Base-by-base conservation (phyloP, 2,797 vertebrate species). In the Labroides dimidiatus region DNA sequence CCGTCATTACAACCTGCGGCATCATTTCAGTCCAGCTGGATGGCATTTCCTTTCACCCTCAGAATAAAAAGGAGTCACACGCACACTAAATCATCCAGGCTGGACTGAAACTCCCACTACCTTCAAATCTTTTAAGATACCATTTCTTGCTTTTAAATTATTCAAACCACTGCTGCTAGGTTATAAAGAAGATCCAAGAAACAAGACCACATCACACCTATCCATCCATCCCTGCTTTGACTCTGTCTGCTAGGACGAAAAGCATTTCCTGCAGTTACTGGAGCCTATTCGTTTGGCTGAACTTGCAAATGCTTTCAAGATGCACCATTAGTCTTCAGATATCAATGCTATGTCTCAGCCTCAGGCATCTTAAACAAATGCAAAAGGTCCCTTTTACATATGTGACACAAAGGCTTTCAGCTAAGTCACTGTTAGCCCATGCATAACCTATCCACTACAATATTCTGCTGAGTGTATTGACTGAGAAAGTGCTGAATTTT, bases 101-200 rank as follows among this genome's bases (percentile, higher is more conserved):
- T 27, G 23, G 7, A 50, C 20, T 50, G 24, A 10, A 51, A 17
- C 8, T 17, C 49, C 15, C 23, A 17, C 49, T 30, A 10, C 24
- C 49, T 51, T 30, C 8, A 24, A 16, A 51, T 27, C 12, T 51
- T 24, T 27, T 24, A 17, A 15, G 49, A 17, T 30, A 30, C 49
- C 23, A 51, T 51, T 51, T 51, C 15, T 30, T 30, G 24, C 14
- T 27, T 30, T 27, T 24, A 27, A 30, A 27, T 51, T 30, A 30
- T 51, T 51, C 49, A 51, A 15, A 51, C 24, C 24, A 16, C 21
- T 15, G 8, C 49, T 51, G 24, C 49, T 6, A 27, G 49, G 49
- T 51, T 51, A 51, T 17, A 10, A 51, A 27, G 14, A 49, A 49
- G 48, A 23, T 49, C 48, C 48, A 49, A 24, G 23, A 24, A 49